A percentile compares a stretch with the other conserved stretches of the same genome.
Conservation (phyloP, 2,113 vertebrate species). For the Notechis scutatus region DNA sequence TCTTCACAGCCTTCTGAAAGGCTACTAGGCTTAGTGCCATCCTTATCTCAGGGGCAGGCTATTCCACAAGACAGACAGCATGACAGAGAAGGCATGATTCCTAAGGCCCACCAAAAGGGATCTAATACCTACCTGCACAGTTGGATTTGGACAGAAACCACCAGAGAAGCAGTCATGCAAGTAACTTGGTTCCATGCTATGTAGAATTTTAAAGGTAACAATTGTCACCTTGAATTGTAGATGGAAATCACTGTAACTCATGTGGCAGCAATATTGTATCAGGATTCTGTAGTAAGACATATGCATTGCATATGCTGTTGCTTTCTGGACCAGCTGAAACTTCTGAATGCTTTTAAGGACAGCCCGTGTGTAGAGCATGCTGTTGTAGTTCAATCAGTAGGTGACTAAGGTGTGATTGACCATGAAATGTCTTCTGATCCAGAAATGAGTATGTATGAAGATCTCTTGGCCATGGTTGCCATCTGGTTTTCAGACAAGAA, state of each 20-base stretch:
- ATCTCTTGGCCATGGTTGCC: background rate
- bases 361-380: background rate
- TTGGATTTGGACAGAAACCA: background rate
- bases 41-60: background rate
- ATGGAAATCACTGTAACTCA: background rate
- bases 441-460: background rate
- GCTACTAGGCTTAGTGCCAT: background rate
- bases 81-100: background rate
- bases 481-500: background rate
- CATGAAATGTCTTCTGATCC: background rate
- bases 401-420: background rate
- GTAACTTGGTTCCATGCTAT: background rate
- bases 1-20: background rate
- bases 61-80: background rate
- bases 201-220: background rate
- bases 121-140: background rate
- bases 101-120: background rate
- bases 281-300: background rate
- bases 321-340: background rate
- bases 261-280: background rate
- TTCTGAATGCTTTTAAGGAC: background rate
- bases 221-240: background rate
- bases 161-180: background rate
- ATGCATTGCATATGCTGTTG: background rate
- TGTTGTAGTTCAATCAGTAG: background rate